These are phyloP conservation scores for Rhodinocichla rosea DNA, from an alignment of 2,113 vertebrate species.

Conservation along the genomic window DNA sequence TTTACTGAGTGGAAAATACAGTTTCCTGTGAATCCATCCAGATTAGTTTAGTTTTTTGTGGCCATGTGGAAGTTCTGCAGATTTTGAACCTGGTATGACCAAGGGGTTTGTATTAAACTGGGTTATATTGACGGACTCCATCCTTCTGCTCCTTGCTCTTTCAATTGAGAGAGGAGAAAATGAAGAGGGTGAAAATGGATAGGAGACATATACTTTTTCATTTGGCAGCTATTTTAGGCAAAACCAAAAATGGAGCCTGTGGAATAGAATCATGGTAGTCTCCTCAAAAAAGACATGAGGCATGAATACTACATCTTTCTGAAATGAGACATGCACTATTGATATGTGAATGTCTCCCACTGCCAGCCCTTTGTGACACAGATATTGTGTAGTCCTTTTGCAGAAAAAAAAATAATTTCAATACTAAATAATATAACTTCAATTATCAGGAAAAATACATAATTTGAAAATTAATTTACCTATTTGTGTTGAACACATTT, in stretches of 20 bases:
- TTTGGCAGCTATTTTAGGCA: background rate
- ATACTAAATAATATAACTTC: background rate
- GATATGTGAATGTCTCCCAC: background rate
- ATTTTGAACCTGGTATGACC: background rate
- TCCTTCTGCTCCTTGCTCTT: background rate
- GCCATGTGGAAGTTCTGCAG: background rate
- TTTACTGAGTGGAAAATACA: background rate
- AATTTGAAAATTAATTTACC: background rate
- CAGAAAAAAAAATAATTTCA: background rate
- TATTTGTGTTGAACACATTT: background rate
- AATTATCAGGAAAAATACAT: background rate
- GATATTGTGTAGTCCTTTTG: background rate
- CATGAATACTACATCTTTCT: background rate
- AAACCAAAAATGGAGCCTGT: background rate
- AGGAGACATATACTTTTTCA: background rate
- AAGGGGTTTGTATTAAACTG: background rate
- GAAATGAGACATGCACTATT: background rate
- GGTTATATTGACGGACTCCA: background rate
- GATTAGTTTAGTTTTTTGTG: background rate
- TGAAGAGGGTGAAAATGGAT: background rate
- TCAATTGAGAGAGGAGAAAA: background rate
- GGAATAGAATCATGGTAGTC: background rate
- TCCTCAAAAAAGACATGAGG: background rate
- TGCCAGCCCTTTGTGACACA: background rate
- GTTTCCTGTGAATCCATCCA: background rate